Evolutionary conservation across 2,797 vertebrate species (phyloP).

Genomic region (Sitta carolinensis): DNA sequence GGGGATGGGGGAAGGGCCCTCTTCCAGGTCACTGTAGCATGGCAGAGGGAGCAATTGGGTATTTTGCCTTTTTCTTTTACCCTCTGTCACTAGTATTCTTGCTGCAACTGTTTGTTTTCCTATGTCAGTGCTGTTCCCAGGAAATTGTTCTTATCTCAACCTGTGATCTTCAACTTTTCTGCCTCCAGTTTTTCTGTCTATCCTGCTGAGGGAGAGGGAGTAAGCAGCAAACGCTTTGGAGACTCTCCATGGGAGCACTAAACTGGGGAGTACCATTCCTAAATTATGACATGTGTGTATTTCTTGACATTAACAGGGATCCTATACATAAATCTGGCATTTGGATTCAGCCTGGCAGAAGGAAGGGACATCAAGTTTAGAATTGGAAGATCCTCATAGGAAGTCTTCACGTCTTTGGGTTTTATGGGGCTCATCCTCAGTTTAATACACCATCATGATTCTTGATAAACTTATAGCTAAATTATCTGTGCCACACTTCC

Average conservation of each 20-base stretch:
- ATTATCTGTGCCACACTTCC: not conserved
- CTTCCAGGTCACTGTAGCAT: rapidly evolving
- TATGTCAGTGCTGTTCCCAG: not conserved
- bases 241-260: not conserved
- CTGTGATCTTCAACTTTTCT: not conserved
- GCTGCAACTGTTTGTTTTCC: not conserved
- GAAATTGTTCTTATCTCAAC: not conserved
- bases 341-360: not conserved
- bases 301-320: not conserved
- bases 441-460: not conserved
- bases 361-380: not conserved
- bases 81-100: not conserved
- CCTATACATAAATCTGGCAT: not conserved
- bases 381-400: not conserved
- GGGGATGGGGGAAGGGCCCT: not conserved
- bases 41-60: rapidly evolving
- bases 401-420: not conserved
- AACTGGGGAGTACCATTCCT: not conserved
- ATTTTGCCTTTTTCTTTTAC: not conserved
- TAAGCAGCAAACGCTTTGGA: not conserved
- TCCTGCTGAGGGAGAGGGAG: not conserved
- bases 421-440: not conserved
- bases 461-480: not conserved
- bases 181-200: not conserved
- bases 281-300: not conserved